A percentile compares a stretch with the other conserved stretches of the same genome.
These are phyloP conservation scores for Eupithecia tripunctaria DNA, from an alignment of 2,888 invertebrate genomes.

Conservation along the genomic window DNA sequence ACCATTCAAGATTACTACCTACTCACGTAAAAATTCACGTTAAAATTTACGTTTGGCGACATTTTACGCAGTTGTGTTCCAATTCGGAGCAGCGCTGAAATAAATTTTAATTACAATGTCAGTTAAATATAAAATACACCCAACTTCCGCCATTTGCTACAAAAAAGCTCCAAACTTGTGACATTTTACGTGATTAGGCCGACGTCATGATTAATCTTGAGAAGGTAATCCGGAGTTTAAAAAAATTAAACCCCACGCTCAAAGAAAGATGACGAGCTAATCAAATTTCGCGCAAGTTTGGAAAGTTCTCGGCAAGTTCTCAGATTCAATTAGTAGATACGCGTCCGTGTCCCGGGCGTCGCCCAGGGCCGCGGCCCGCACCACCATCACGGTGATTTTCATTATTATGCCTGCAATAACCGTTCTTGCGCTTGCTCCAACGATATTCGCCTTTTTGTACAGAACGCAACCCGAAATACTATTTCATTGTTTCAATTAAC, in stretches of 20 bases:
- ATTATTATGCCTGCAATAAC: constrained; percentile 57
- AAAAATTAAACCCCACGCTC: constrained; percentile 67
- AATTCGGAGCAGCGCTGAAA: constrained; percentile 24
- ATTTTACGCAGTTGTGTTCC: constrained; percentile 5
- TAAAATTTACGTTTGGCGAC: not conserved
- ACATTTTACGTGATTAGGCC: constrained; percentile 49
- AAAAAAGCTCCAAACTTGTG: constrained; percentile 46
- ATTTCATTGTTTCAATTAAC: constrained; percentile 46
- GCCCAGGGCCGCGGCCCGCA: constrained; percentile 30
- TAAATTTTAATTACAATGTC: constrained; percentile 38
- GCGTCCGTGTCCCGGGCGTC: constrained; percentile 48
- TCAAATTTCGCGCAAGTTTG: constrained; percentile 75
- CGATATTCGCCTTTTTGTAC: constrained; percentile 46
- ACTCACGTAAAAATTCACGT: not conserved
- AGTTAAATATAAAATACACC: constrained; percentile 37
- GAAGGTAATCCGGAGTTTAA: constrained; percentile 57
- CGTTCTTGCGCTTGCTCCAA: constrained; percentile 44
- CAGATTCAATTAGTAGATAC: constrained; percentile 81
- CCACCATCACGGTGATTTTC: constrained; percentile 50
- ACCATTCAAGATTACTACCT: constrained; percentile 5
- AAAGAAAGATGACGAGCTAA: constrained; percentile 75
- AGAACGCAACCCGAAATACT: constrained; percentile 39
- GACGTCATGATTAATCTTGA: constrained; percentile 54
- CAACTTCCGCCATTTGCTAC: constrained; percentile 35
- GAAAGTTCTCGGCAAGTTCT: constrained; percentile 72